Conservation (phyloP, 2,888 invertebrate genomes). For the Cheilosia grossa region DNA sequence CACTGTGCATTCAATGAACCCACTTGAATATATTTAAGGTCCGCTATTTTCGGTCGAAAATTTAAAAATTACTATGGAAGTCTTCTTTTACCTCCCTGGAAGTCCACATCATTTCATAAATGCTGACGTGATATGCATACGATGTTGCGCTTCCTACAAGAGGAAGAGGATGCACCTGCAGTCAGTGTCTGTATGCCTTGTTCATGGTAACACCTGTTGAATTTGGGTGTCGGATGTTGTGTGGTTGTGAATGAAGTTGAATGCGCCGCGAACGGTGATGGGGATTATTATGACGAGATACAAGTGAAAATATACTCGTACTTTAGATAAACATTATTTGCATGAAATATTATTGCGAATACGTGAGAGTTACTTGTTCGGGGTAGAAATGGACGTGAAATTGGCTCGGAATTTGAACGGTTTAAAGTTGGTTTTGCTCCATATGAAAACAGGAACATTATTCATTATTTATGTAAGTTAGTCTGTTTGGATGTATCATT, state of each 20-base stretch:
- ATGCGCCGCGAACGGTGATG: background rate
- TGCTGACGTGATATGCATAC: background rate
- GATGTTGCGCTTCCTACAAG: background rate
- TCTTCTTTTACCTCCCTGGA: background rate
- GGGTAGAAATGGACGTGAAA: background rate
- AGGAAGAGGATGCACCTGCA: background rate
- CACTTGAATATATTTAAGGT: no score
- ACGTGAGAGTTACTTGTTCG: background rate
- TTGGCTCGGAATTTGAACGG: background rate
- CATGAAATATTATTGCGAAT: background rate
- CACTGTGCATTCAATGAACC: no score
- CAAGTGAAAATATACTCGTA: conserved; percentile 2
- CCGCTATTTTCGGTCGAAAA: background rate
- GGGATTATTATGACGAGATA: background rate
- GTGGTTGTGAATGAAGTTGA: background rate
- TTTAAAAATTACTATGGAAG: background rate
- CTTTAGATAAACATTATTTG: background rate
- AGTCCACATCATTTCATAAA: background rate
- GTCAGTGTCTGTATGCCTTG: background rate
- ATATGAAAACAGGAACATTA: no score
- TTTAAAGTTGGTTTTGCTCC: no score
- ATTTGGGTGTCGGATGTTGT: background rate
- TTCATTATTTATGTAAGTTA: no score
- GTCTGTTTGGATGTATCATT: no score
- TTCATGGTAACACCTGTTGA: background rate